Evolutionary conservation across 1,140 invertebrate species (phyloP), one percentile per base, ranked within the genome.

Genomic region (Metaphire vulgaris): DNA sequence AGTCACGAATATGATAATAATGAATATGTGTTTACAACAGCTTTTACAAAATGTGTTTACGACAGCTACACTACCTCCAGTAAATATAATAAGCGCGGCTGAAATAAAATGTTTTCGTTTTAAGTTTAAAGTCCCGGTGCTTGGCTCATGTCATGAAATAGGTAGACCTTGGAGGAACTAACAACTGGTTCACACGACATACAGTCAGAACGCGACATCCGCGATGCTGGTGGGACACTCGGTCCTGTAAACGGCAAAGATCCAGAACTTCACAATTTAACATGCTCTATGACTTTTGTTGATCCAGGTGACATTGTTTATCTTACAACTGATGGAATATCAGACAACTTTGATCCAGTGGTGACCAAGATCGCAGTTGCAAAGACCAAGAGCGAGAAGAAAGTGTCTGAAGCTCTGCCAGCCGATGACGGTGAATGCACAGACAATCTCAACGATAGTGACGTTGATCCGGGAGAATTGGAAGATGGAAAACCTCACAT

Each of bases 331-430:
- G 94, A 96, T 84, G 94, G 94, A n/a, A 90, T 96, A 32, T 94
- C 92, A 15, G 94, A 96, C 82, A 96, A 96, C 83, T 95, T 96
- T 85, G 94, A 96, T 87, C 95, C 94, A 0, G 94, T 96, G 66
- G 94, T 96, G 75, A 94, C 94, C 2, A 94, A 94, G 86, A 94
- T 96, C 84, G 93, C 93, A n/a, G 87, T 92, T 26, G 89, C 89
- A 21, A 86, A 85, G 78, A 84, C 79, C 81, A 78, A 67, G 77
- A 56, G 21, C 6, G 6, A 6, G 41, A 56, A 21, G 21, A 21
- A 12, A 6, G 21, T 21, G 41, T 56, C 41, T 6, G 41, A 56
- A 21, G 41, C 41, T 6, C n/a, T n/a, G n/a, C n/a, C n/a, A n/a
- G 41, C 41, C 41, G 41, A 56, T 56, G 41, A 56, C 6, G 41